Conservation (phyloP, 2,888 invertebrate species). For the Sphaeridia pumilis region DNA sequence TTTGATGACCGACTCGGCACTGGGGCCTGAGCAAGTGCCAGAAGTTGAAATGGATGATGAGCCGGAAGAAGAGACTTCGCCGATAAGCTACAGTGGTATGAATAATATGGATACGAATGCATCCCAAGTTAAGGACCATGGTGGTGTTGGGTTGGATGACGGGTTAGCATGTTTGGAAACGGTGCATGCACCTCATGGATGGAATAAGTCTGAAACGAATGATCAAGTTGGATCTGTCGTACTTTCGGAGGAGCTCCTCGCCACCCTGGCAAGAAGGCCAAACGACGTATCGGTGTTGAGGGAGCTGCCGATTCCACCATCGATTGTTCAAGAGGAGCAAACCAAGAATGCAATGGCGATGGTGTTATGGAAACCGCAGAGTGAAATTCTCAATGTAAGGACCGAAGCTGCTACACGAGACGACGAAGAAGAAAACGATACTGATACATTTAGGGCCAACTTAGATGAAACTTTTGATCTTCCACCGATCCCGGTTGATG, state of each 20-base stretch:
- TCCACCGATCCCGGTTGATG: background rate
- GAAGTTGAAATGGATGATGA: slow-evolving; percentile 20
- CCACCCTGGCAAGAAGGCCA: slow-evolving; percentile 18
- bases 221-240: slow-evolving; percentile 19
- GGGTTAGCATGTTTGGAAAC: background rate
- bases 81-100: background rate
- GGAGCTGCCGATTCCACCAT: slow-evolving; percentile 17
- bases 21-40: background rate
- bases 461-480: too few species aligned
- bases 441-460: too few species aligned
- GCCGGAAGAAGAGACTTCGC: background rate
- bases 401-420: too few species aligned
- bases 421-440: too few species aligned
- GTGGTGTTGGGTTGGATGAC: background rate
- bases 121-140: background rate
- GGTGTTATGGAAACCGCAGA: slow-evolving; percentile 22
- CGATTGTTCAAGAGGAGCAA: slow-evolving; percentile 11
- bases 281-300: slow-evolving; percentile 6
- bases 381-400: too few species aligned
- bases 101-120: background rate
- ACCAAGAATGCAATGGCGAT: slow-evolving; percentile 19
- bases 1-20: slow-evolving; percentile 1
- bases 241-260: slow-evolving; percentile 25
- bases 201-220: background rate
- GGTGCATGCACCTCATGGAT: background rate